Evolutionary conservation across 2,888 invertebrate species (phyloP).

Genomic region (Oegoconia quadripuncta): DNA sequence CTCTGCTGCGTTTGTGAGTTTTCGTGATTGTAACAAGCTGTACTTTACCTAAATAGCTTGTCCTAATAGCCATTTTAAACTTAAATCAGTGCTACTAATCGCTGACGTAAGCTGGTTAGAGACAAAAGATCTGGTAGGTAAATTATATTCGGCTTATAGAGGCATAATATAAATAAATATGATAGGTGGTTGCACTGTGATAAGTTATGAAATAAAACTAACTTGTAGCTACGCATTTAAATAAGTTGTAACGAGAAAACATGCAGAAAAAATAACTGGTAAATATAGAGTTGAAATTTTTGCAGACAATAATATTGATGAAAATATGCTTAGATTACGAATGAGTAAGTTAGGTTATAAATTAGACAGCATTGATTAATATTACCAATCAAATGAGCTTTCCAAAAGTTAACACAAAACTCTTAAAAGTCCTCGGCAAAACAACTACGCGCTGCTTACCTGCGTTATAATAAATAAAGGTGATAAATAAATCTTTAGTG

Average conservation of each 20-base stretch:
- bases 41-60: conserved; percentile 2
- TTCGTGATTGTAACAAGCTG: conserved; percentile 10
- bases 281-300: too few species aligned
- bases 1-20: background rate
- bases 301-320: too few species aligned
- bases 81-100: too few species aligned
- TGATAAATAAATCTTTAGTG: conserved; percentile 1
- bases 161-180: conserved; percentile 42
- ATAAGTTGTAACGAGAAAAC: too few species aligned
- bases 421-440: too few species aligned
- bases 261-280: too few species aligned
- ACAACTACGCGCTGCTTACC: too few species aligned
- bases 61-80: conserved; percentile 8
- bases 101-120: conserved; percentile 38
- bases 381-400: too few species aligned
- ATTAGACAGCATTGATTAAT: too few species aligned
- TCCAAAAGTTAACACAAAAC: too few species aligned
- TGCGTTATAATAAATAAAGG: conserved; percentile 3
- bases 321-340: too few species aligned
- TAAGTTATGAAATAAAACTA: conserved; percentile 34
- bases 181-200: conserved; percentile 37
- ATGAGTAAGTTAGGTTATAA: too few species aligned
- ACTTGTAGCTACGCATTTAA: conserved; percentile 14
- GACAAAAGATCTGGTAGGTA: conserved; percentile 38
- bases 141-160: conserved; percentile 58